Base-by-base conservation (phyloP, 2,113 vertebrate genomes). In the Dasyornis broadbenti region DNA sequence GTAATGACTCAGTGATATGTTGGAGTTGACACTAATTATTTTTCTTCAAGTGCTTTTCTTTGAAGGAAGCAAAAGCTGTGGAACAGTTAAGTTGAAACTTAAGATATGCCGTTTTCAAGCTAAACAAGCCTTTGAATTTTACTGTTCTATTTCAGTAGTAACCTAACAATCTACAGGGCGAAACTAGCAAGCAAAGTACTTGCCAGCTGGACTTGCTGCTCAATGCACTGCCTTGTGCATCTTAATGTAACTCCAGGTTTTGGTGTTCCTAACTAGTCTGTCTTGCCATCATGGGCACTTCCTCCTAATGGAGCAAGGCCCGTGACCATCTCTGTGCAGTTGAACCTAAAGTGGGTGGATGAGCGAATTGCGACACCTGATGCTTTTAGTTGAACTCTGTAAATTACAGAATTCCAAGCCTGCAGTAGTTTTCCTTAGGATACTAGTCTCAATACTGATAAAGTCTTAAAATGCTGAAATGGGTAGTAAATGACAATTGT, bases 251-350 rank as follows among this genome's bases (percentile, higher is more conserved):
- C 26, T 72, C 28, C 16, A 88, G 0, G 44, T 35, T 81, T 75
- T 70, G 39, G 10, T 73, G 16, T 73, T 86, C 39, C 35, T 21
- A 33, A 17, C 40, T 49, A 15, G 40, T 10, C 27, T 77, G 2
- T 60, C 52, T 78, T 78, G 59, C 40, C 77, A 3, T 45, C 2
- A 4, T 20, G 47, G 50, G 17, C 20, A 11, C 13, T 91, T 94
- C 8, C 11, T 87, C 28, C 57, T 65, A 15, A 52, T 54, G 54
- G n/a, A 85, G 5, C 16, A 70, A 76, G 40, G 42, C 45, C 73
- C 0, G 0, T 75, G 61, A 45, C 60, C 5, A 3, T 75, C 13
- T 63, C 14, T 49, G 0, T 56, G 85, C n/a, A 40, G 24, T 27
- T 71, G 54, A 56, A 71, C 21, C 14, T 60, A 40, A 78, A 86